Evolutionary conservation across 2,113 vertebrate genomes (phyloP), one percentile per base, ranked within the genome.

Genomic region (Elaphurus davidianus): DNA sequence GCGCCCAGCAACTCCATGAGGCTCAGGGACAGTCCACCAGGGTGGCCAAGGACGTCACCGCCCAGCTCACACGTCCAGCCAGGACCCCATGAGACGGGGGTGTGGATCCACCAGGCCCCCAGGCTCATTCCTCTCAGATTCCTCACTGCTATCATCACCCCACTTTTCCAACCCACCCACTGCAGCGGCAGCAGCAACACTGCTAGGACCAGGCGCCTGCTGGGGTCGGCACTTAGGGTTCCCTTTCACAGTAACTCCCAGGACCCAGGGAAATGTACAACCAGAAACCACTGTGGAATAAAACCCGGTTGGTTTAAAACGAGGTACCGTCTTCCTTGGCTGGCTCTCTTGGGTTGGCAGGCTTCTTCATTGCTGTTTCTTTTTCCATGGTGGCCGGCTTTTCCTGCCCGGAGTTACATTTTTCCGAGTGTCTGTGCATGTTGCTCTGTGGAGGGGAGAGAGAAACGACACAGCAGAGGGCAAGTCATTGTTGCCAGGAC

Each of bases 371-470:
- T 28, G 0, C 28, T 30, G 19, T 94, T 95, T 54, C 92, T 52
- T 67, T 96, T n/a, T 52, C 97, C 15, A 86, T 13, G 55, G 76
- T 1, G 47, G 95, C 15, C 1, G 79, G 0, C 92, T 94, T 76
- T 27, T 50, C 81, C 1, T 19, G 96, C 40, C 30, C 85, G 1
- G 87, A 21, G 64, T 64, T 97, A 94, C 98, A 98, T 3, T 82
- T 98, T 98, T 96, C 96, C 13, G 84, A 36, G 40, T 98, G 98
- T 91, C 97, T 98, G 19, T 64, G 87, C 97, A 98, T 96, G 95
- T 96, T 98, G 45, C 25, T 98, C 98, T 99, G 96, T 90, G 2
- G 93, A 67, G n/a, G 67, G 67, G n/a, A 40, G 10, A 40, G n/a
- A 47, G 96, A 87, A 98, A 98, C 1, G 27, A 96, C 92, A 96